Evolutionary conservation across 2,797 vertebrate genomes (phyloP).

Genomic region (Thripadectes ignobilis): DNA sequence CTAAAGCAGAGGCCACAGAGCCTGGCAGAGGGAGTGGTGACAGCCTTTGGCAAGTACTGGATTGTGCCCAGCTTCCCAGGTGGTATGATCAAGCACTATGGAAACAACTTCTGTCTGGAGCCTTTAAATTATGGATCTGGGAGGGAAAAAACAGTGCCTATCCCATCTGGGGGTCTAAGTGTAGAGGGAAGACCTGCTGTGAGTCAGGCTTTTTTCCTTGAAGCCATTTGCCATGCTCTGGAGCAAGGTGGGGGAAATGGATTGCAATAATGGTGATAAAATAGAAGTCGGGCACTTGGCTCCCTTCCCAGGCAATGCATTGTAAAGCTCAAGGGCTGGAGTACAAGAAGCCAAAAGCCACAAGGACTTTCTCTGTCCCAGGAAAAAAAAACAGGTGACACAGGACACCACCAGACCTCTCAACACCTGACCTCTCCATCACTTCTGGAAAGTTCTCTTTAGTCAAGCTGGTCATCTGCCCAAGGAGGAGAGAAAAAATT

Average conservation of each 20-base stretch:
- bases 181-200: neutral
- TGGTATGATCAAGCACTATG: neutral
- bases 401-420: neutral
- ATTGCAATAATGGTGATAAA: neutral
- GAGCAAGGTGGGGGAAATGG: neutral
- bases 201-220: neutral
- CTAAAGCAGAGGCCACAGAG: neutral
- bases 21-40: fast-evolving
- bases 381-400: neutral
- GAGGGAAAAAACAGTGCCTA: neutral
- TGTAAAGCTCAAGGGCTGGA: neutral
- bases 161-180: neutral
- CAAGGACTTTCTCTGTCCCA: neutral
- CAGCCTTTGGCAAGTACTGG: neutral
- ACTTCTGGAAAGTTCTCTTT: neutral
- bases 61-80: neutral
- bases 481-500: neutral
- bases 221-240: neutral
- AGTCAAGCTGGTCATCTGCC: neutral
- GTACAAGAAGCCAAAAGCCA: neutral
- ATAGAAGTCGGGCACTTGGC: neutral
- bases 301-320: neutral
- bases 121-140: neutral
- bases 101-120: neutral
- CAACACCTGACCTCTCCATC: neutral